These are phyloP conservation scores for Volucella zonaria DNA, from an alignment of 2,888 invertebrate species.

Conservation along the genomic window DNA sequence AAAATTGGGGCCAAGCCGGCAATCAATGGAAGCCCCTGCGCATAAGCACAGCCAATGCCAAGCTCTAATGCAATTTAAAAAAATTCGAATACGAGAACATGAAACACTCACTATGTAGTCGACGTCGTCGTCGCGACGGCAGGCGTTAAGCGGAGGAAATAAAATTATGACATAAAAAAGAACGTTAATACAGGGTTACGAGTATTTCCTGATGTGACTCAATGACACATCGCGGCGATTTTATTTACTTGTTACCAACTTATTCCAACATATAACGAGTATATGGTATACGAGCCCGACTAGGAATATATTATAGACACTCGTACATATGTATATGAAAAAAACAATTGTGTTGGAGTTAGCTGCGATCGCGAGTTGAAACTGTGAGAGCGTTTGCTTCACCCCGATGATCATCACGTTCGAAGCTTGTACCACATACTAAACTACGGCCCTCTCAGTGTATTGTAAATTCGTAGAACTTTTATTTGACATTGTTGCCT, in stretches of 20 bases:
- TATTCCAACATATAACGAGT: neutral
- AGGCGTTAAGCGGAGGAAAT: neutral
- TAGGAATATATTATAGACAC: too few species aligned
- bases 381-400: conserved; percentile 19
- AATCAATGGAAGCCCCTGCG: conserved; percentile 57
- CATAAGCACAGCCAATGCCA: conserved; percentile 49
- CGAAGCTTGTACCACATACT: conserved; percentile 39
- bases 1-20: conserved; percentile 63
- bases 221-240: conserved; percentile 59
- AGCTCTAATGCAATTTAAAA: conserved; percentile 68
- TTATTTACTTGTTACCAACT: conserved; percentile 42
- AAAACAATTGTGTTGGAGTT: conserved; percentile 24
- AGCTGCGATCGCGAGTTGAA: conserved; percentile 23
- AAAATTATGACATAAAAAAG: conserved; percentile 29
- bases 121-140: neutral
- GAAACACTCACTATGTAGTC: conserved; percentile 19
- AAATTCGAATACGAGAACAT: conserved; percentile 35
- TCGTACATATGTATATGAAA: neutral
- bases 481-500: conserved; percentile 15
- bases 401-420: conserved; percentile 41
- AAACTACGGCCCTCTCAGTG: conserved; percentile 9
- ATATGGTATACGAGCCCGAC: conserved; percentile 1
- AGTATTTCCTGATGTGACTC: conserved; percentile 57
- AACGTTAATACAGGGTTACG: conserved; percentile 46
- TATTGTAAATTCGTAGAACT: conserved; percentile 22